phyloP scores from a whole-genome alignment of 1,140 invertebrate genomes.

The Ctenoplectra terminalis region DNA sequence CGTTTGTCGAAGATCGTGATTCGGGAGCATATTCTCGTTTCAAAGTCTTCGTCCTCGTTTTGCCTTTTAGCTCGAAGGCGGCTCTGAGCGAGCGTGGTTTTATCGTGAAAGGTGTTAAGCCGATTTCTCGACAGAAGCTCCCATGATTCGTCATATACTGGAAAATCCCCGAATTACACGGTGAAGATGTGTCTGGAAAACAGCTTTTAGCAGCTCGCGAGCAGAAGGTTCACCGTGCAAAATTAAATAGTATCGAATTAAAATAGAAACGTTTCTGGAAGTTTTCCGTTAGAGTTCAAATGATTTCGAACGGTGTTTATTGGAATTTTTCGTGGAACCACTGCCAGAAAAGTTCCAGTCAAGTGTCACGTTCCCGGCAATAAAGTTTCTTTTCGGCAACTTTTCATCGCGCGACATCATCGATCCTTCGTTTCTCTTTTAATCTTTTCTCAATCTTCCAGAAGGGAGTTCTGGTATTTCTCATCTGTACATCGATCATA shows the following conservation, averaged over 20 bases:
- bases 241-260: too few species aligned
- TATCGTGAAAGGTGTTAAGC: background rate
- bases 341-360: background rate
- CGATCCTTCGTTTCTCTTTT: background rate
- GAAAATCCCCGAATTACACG: too few species aligned
- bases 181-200: too few species aligned
- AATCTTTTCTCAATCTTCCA: background rate
- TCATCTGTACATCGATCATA: background rate
- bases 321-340: slow-evolving; percentile 27
- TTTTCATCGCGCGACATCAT: background rate
- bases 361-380: too few species aligned
- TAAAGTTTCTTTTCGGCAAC: background rate
- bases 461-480: too few species aligned
- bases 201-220: background rate
- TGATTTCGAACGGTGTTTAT: too few species aligned
- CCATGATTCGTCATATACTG: background rate
- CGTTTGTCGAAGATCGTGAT: background rate
- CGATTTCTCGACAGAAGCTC: background rate
- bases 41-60: background rate
- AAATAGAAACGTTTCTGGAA: too few species aligned
- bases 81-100: too few species aligned
- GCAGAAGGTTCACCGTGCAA: too few species aligned
- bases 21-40: background rate
- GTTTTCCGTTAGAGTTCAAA: too few species aligned
- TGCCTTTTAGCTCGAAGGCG: background rate